phyloP scores from a whole-genome alignment of 2,797 vertebrate species.

The Pseudochirops corinnae region DNA sequence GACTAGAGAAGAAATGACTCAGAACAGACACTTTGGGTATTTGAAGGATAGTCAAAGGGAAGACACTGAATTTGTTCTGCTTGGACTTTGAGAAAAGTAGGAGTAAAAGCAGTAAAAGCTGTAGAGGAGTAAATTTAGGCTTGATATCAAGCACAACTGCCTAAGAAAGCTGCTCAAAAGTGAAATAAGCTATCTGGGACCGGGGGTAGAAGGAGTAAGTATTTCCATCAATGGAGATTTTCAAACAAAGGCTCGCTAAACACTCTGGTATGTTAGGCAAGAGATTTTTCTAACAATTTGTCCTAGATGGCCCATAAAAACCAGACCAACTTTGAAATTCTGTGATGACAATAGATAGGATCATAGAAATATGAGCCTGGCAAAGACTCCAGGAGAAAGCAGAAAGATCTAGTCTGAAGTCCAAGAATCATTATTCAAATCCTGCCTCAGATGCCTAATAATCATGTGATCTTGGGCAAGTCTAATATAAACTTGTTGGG shows the following conservation, averaged over 20 bases:
- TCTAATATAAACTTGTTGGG: neutral
- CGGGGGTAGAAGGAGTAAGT: neutral
- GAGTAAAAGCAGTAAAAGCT: neutral
- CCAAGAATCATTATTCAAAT: neutral
- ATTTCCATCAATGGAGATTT: neutral
- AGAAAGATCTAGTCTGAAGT: neutral
- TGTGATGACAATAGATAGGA: neutral
- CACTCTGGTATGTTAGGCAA: neutral
- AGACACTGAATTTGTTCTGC: neutral
- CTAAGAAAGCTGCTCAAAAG: neutral
- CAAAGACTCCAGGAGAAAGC: neutral
- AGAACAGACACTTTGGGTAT: neutral
- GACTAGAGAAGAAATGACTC: neutral
- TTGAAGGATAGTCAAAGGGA: neutral
- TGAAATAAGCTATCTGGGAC: neutral
- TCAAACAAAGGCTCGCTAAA: neutral
- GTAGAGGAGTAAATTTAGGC: neutral
- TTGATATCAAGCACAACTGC: neutral
- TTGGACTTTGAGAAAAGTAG: neutral
- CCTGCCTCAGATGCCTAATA: neutral
- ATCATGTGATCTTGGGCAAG: neutral
- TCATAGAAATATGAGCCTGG: neutral
- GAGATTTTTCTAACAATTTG: neutral
- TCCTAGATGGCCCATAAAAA: neutral
- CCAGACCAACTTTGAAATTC: neutral